Conservation (phyloP, 1,140 invertebrate genomes). For the Drosophila pallidifrons region DNA sequence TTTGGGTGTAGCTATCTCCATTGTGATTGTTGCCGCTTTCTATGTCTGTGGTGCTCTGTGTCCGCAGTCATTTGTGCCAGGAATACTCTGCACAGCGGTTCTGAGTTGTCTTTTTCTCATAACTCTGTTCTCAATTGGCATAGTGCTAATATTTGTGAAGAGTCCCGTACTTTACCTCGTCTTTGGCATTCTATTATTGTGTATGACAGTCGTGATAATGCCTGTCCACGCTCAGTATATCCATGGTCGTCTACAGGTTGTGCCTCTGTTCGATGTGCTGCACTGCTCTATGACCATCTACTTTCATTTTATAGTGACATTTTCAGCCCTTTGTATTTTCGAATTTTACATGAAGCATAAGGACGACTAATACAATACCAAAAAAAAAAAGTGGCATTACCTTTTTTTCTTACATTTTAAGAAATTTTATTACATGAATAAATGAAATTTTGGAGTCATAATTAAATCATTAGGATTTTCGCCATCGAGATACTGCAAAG, state of each 20-base stretch:
- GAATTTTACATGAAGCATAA: background rate
- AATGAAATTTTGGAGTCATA: too few species aligned
- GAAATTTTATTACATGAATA: too few species aligned
- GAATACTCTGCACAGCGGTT: background rate
- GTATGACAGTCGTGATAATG: background rate
- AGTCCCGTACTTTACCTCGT: background rate
- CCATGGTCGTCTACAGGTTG: slow-evolving; percentile 16
- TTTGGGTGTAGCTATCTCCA: background rate
- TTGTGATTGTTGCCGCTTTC: background rate
- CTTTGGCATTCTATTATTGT: background rate
- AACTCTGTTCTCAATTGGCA: background rate
- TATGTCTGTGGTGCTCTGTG: slow-evolving; percentile 24
- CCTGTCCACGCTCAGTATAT: slow-evolving; percentile 4
- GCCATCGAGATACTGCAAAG: too few species aligned
- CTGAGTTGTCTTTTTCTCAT: background rate
- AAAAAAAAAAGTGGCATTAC: background rate
- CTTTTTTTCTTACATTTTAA: too few species aligned
- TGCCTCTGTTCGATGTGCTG: slow-evolving; percentile 3
- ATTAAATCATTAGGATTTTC: too few species aligned
- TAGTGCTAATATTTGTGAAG: background rate
- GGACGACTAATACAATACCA: background rate
- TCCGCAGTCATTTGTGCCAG: background rate
- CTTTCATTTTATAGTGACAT: background rate
- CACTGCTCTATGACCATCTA: slow-evolving; percentile 14
- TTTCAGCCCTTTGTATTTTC: background rate